phyloP scores from a whole-genome alignment of 2,888 invertebrate genomes.

The Micoletzkya japonica region DNA sequence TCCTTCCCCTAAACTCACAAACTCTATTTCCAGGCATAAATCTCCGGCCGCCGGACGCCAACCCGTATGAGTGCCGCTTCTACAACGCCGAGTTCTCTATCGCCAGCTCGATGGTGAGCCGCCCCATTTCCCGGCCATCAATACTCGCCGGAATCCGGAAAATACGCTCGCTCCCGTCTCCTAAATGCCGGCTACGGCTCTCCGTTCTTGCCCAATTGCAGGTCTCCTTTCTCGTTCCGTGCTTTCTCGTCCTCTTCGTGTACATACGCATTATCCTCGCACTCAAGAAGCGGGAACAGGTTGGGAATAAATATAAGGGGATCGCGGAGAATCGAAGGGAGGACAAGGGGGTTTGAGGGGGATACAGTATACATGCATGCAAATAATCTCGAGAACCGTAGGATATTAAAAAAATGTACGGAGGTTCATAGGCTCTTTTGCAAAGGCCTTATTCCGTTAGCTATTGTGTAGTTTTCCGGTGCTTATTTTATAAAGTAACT shows the following conservation, averaged over 20 bases:
- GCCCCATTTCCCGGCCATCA: too few relatives aligned
- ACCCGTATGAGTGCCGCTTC: constrained; percentile 65
- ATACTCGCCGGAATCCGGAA: too few relatives aligned
- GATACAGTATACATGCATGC: too few relatives aligned
- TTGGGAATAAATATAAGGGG: constrained; percentile 45
- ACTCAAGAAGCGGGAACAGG: constrained; percentile 59
- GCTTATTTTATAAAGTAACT: too few relatives aligned
- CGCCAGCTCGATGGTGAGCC: constrained; percentile 64
- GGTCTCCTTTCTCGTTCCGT: constrained; percentile 66
- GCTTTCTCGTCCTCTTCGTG: constrained; percentile 67
- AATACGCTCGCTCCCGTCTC: constrained; percentile 29
- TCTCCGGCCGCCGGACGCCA: constrained; percentile 53
- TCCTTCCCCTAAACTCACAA: background rate
- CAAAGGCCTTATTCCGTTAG: too few relatives aligned
- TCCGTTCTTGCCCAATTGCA: constrained; percentile 66
- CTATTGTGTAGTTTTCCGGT: too few relatives aligned
- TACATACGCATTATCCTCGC: constrained; percentile 66
- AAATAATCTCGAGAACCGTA: too few relatives aligned
- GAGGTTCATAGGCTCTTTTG: too few relatives aligned
- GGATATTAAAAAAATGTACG: too few relatives aligned
- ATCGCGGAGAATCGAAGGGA: too few relatives aligned
- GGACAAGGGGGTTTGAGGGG: too few relatives aligned
- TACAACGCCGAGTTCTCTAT: constrained; percentile 69
- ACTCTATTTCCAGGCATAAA: constrained; percentile 54
- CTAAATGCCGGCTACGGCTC: constrained; percentile 66